phyloP scores from a whole-genome alignment of 1,140 invertebrate species.

The Steinernema khuongi region DNA sequence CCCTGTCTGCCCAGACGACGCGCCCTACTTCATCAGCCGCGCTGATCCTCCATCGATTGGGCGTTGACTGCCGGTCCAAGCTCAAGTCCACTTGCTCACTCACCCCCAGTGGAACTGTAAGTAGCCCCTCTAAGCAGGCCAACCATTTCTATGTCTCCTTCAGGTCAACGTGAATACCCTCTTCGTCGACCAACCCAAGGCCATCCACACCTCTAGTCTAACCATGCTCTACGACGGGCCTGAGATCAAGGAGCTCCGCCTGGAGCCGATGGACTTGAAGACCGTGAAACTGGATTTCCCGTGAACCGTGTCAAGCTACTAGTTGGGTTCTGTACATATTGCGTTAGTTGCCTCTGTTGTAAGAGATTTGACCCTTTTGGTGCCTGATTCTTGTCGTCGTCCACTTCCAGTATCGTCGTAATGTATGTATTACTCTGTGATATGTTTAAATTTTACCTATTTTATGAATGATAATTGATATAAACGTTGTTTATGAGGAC shows the following conservation, averaged over 20 bases:
- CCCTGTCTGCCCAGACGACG: background rate
- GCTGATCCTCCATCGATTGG: constrained; percentile 36
- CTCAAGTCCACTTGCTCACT: background rate
- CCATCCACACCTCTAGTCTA: constrained; percentile 14
- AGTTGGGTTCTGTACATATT: background rate
- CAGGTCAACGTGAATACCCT: constrained; percentile 11
- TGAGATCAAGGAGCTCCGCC: background rate
- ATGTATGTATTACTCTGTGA: background rate
- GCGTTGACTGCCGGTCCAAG: constrained; percentile 38
- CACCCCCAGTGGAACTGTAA: constrained; percentile 16
- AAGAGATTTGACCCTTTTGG: background rate
- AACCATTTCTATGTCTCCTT: background rate
- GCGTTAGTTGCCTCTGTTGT: background rate
- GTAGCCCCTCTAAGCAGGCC: background rate
- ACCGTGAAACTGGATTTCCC: constrained; percentile 23
- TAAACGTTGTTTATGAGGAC: too few relatives aligned
- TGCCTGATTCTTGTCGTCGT: background rate
- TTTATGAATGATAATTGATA: too few relatives aligned
- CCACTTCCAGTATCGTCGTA: too few relatives aligned
- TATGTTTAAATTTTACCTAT: background rate
- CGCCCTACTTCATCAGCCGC: constrained; percentile 24
- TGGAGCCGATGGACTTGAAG: constrained; percentile 26
- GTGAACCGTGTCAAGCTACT: constrained; percentile 7
- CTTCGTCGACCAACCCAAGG: constrained; percentile 18
- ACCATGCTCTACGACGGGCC: constrained; percentile 25